Evolutionary conservation across 2,797 vertebrate species (phyloP), one percentile per base, ranked within the genome.

Genomic region (Trachurus trachurus): DNA sequence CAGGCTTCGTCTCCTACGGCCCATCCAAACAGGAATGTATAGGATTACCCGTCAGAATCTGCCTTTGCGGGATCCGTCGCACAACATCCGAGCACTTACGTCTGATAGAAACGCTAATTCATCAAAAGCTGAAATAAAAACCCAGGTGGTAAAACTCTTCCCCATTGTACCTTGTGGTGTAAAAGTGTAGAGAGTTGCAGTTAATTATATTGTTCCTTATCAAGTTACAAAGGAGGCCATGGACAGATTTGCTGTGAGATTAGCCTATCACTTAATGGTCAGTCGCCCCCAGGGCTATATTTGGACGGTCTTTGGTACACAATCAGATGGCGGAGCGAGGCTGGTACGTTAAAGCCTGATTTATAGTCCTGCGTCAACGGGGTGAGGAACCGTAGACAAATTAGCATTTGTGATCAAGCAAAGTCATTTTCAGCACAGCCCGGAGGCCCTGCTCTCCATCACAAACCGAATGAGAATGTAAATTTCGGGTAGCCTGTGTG

Each of bases 141-240:
- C 22, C 31, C 45, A n/a, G 11, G 39, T 59, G 45, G 21, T 52
- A 17, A 61, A 62, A 54, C 29, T 40, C 64, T 26, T 71, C 11
- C 13, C 26, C 44, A 34, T 44, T 49, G 19, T 52, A 62, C 31
- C 61, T 52, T 77, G 61, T 37, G 26, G 8, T 37, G 22, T 66
- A 19, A 68, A 59, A 49, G 52, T 70, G 37, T 34, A 2, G 11
- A 64, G 71, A 77, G 44, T 67, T 34, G 40, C 65, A 75, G 62
- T 67, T 71, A 72, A 80, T 78, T 64, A 69, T 66, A 59, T 65
- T 59, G 56, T 71, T 19, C 31, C 59, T 76, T 79, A 82, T 82
- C 66, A 54, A 47, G 75, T 66, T 66, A 76, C 52, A 68, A 57
- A 60, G 40, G 29, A 87, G 54, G 13, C 37, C 64, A 45, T 11